Percentiles rank a stretch among this genome's conserved stretches.
phyloP scores from a whole-genome alignment of 2,113 vertebrate species.

The Triplophysa dalaica region DNA sequence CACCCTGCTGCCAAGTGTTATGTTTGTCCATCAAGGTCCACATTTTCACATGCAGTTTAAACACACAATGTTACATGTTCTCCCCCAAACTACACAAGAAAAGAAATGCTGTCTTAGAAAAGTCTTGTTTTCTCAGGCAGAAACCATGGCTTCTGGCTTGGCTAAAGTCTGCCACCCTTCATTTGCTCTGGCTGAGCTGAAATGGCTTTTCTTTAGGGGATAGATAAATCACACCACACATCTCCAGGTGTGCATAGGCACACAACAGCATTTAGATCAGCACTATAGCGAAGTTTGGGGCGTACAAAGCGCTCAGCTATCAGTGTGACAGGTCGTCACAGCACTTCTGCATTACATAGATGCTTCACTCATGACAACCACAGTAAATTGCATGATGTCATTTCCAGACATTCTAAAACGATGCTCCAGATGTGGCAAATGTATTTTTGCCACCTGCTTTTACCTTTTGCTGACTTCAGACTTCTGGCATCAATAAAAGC shows the following conservation, averaged over 20 bases:
- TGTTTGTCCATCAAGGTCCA: conserved; percentile 34
- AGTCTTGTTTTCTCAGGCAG: conserved; percentile 54
- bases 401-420: not conserved
- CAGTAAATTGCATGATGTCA: not conserved
- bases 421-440: not conserved
- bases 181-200: conserved; percentile 59
- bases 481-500: not conserved
- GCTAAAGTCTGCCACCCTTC: conserved; percentile 57
- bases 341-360: conserved; percentile 5
- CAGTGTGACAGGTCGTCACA: conserved; percentile 12
- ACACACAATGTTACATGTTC: conserved; percentile 41
- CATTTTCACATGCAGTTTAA: conserved; percentile 41
- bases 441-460: not conserved
- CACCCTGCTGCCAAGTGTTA: conserved; percentile 27
- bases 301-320: not conserved
- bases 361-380: not conserved
- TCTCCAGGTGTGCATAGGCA: conserved; percentile 50
- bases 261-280: conserved; percentile 39
- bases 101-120: conserved; percentile 36
- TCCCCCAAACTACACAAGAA: conserved; percentile 13
- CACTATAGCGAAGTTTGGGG: not conserved
- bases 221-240: conserved; percentile 56
- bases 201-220: conserved; percentile 59
- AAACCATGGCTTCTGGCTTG: conserved; percentile 59
- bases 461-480: not conserved